Conservation (phyloP, 2,113 vertebrate species). For the Tor tambroides region DNA sequence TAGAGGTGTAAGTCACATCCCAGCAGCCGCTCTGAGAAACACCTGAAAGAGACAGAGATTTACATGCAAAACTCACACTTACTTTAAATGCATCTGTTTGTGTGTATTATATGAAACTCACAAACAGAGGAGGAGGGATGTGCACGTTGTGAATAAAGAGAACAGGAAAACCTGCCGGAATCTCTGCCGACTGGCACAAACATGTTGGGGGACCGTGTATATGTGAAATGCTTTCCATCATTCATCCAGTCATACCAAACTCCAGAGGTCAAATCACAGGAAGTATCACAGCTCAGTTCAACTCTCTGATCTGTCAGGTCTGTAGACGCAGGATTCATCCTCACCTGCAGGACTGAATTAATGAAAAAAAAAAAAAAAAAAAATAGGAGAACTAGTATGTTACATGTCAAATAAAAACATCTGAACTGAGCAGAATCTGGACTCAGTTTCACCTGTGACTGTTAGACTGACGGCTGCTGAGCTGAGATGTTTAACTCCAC, state of each 20-base stretch:
- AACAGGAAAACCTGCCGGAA: constrained; percentile 15
- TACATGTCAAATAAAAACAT: background rate
- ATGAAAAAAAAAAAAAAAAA: too few species aligned
- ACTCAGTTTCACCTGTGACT: constrained; percentile 37
- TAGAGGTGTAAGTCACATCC: constrained; percentile 14
- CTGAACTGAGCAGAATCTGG: background rate
- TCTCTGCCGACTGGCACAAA: background rate
- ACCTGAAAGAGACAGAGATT: background rate
- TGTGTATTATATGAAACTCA: background rate
- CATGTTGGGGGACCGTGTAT: rapidly evolving
- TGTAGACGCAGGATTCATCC: background rate
- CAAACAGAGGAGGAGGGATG: background rate
- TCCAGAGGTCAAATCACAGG: background rate
- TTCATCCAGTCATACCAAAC: background rate
- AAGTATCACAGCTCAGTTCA: background rate
- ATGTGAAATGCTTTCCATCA: background rate
- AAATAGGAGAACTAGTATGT: too few species aligned
- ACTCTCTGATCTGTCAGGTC: background rate
- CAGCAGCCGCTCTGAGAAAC: background rate
- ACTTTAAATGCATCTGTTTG: background rate
- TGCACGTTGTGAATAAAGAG: rapidly evolving
- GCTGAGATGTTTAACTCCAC: background rate
- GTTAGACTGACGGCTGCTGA: constrained; percentile 4
- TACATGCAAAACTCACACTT: background rate
- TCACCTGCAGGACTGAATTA: constrained; percentile 34